Conservation (phyloP, 2,113 vertebrate genomes). For the Notechis scutatus region DNA sequence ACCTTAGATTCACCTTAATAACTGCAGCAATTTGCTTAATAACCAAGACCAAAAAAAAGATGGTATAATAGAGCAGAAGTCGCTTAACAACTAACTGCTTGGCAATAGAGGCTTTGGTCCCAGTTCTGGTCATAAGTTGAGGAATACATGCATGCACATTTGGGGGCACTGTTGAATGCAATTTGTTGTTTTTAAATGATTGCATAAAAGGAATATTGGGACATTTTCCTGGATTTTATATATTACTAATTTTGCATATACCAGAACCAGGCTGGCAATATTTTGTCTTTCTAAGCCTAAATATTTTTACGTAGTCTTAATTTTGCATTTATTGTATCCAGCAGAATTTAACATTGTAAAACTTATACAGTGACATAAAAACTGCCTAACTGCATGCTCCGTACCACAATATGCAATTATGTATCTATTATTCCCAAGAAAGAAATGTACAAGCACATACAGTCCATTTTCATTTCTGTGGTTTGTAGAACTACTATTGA, state of each 20-base stretch:
- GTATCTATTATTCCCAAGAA: slow-evolving; percentile 8
- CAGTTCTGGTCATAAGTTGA: not conserved
- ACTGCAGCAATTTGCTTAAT: not conserved
- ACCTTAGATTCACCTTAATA: not conserved
- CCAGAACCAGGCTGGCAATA: not conserved
- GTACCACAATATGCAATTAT: not conserved
- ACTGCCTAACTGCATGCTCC: not conserved
- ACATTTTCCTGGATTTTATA: not conserved
- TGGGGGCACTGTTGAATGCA: not conserved
- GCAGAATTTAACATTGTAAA: not conserved
- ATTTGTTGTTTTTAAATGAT: not conserved
- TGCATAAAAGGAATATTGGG: not conserved
- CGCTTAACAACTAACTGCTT: not conserved
- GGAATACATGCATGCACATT: not conserved
- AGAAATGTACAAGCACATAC: not conserved
- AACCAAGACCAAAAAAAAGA: not conserved
- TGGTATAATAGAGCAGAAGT: not conserved
- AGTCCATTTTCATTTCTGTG: not conserved
- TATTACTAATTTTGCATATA: not conserved
- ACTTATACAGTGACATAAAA: not conserved
- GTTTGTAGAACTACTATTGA: slow-evolving; percentile 26
- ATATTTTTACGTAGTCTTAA: not conserved
- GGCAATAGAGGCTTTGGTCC: not conserved
- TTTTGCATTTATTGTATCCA: not conserved
- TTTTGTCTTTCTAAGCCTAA: not conserved